Base-by-base conservation (phyloP, 2,113 vertebrate genomes). In the Hepsetus odoe region DNA sequence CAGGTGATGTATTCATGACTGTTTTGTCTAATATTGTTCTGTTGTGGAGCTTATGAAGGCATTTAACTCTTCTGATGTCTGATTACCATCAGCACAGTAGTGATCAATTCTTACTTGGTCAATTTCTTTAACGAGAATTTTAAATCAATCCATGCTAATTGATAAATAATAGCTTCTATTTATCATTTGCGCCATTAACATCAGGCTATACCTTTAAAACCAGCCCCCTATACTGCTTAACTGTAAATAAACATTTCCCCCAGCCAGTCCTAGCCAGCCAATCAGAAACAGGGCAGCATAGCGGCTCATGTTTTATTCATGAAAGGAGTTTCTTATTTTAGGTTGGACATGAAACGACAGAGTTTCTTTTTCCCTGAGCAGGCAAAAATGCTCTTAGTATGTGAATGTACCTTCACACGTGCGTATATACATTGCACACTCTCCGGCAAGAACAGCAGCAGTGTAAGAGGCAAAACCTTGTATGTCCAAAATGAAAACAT, bases 301-400 rank as follows among this genome's bases (percentile, higher is more conserved):
- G 80, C 28, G 18, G 2, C 69, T 89, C 85, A 89, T 91, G 88
- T 87, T 90, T 91, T 88, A 92, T 92, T 91, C 83, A 89, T 92
- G 86, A 74, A 74, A 55, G 30, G 35, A 80, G 53, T 85, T 24
- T 88, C 82, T 89, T 90, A 89, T 91, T 91, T 90, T 88, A 82
- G 86, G 82, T 87, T 78, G 74, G 5, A 77, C 82, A 74, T 84
- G 76, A 89, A 91, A 86, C 28, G 69, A 78, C 71, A 51, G 72
- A 62, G 83, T 55, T 87, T 88, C 59, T 85, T 71, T 64, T 85
- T 69, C 76, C 87, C 82, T 90, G 86, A 88, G 85, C 80, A 86
- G 79, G 77, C 79, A 85, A 78, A 71, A 73, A 70, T 49, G 4
- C 68, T 65, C 33, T 24, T 26, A 14, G 49, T 30, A 58, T 14